phyloP scores from a whole-genome alignment of 1,140 invertebrate genomes.

The Pogonomyrmex barbatus region DNA sequence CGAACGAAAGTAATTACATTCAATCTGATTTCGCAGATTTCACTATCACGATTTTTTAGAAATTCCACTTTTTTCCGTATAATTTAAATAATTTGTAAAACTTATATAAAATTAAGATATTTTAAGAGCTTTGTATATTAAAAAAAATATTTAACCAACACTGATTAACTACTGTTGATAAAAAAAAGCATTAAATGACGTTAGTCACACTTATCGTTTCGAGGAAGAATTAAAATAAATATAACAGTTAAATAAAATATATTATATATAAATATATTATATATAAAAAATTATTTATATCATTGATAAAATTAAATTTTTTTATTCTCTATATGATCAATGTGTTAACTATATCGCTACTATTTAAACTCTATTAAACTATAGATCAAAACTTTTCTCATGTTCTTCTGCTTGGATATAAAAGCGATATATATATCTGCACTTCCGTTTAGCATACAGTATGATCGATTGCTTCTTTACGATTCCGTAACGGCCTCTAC shows the following conservation, averaged over 20 bases:
- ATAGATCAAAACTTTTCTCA: not conserved
- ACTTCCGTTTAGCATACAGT: slow-evolving; percentile 16
- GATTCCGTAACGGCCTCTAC: not conserved
- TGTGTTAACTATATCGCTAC: not conserved
- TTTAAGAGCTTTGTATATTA: not conserved
- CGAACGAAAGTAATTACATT: slow-evolving; percentile 19
- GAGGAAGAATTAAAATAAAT: not conserved
- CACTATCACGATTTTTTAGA: not conserved
- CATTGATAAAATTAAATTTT: not conserved
- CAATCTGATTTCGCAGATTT: not conserved
- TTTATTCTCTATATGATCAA: not conserved
- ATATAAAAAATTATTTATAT: not conserved
- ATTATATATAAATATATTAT: not conserved
- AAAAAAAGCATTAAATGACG: not conserved
- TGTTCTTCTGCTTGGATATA: not conserved
- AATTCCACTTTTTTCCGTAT: not conserved
- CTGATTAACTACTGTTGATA: not conserved
- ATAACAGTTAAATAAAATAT: not conserved
- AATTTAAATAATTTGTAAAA: not conserved
- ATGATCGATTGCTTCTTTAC: slow-evolving; percentile 42
- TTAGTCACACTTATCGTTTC: not conserved
- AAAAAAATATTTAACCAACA: slow-evolving; percentile 3
- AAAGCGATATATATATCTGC: slow-evolving; percentile 8
- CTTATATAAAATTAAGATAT: not conserved
- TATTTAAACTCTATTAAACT: slow-evolving; percentile 6